Percentiles rank a stretch among this genome's conserved stretches.
phyloP scores from a whole-genome alignment of 2,113 vertebrate genomes.

The Penelope pileata region DNA sequence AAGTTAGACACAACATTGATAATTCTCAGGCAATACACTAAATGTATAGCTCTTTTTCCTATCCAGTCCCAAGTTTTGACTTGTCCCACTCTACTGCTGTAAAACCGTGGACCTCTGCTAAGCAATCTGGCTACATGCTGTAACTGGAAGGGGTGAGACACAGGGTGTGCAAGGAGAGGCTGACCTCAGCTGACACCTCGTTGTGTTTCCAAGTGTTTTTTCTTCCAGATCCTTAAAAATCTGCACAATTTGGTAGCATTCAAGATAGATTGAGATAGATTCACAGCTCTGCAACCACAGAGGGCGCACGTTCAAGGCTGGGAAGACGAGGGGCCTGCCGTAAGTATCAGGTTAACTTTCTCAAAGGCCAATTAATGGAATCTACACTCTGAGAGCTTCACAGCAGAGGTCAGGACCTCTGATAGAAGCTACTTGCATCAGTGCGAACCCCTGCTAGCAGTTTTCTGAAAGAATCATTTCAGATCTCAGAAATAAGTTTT shows the following conservation, averaged over 20 bases:
- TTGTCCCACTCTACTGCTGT: background rate
- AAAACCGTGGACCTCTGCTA: background rate
- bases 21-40: background rate
- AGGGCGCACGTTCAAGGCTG: background rate
- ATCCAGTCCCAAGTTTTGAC: background rate
- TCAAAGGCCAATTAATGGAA: background rate
- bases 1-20: background rate
- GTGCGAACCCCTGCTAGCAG: background rate
- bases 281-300: background rate
- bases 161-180: background rate
- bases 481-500: background rate
- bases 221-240: background rate
- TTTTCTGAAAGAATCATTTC: background rate
- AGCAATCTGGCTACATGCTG: accelerated
- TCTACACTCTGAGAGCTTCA: background rate
- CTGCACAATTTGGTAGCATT: background rate
- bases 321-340: background rate
- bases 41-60: background rate
- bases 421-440: background rate
- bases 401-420: background rate
- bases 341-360: background rate
- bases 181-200: accelerated
- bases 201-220: background rate
- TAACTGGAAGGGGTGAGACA: background rate
- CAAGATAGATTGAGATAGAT: background rate